Conservation (phyloP, 2,113 vertebrate species). For the Anser cygnoides region DNA sequence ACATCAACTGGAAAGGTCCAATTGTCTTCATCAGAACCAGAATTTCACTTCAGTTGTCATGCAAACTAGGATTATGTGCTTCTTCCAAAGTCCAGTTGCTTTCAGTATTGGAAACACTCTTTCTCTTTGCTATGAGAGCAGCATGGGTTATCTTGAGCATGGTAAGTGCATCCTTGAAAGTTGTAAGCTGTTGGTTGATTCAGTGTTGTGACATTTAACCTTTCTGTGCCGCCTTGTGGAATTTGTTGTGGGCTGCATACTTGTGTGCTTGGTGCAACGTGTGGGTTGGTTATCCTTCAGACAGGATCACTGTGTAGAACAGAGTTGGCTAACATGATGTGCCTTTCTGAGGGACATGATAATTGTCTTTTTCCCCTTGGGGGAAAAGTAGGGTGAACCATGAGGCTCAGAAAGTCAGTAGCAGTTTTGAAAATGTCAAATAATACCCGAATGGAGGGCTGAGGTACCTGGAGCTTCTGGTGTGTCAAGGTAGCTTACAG, state of each 20-base stretch:
- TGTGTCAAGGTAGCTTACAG: background rate
- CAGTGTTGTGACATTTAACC: background rate
- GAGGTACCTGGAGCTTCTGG: background rate
- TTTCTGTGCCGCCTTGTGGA: background rate
- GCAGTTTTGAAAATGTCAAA: background rate
- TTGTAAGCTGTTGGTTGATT: background rate
- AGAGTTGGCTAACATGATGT: rapidly evolving
- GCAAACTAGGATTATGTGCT: background rate
- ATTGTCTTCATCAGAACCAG: background rate
- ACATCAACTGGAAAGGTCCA: background rate
- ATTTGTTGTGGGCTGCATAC: background rate
- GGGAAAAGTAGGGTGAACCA: background rate
- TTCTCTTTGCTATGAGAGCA: background rate
- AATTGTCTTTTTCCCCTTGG: background rate
- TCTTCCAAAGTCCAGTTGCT: background rate
- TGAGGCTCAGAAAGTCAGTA: background rate
- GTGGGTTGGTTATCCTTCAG: background rate
- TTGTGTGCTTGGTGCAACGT: background rate
- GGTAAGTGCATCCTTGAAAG: background rate
- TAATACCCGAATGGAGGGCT: background rate
- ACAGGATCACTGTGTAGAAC: background rate
- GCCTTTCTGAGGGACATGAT: background rate
- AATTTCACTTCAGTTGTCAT: background rate
- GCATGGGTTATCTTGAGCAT: background rate
- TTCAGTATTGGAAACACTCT: background rate